These are phyloP conservation scores for Anthopleura xanthogrammica DNA, from an alignment of 92 coral and sea anemone species.

Conservation along the genomic window DNA sequence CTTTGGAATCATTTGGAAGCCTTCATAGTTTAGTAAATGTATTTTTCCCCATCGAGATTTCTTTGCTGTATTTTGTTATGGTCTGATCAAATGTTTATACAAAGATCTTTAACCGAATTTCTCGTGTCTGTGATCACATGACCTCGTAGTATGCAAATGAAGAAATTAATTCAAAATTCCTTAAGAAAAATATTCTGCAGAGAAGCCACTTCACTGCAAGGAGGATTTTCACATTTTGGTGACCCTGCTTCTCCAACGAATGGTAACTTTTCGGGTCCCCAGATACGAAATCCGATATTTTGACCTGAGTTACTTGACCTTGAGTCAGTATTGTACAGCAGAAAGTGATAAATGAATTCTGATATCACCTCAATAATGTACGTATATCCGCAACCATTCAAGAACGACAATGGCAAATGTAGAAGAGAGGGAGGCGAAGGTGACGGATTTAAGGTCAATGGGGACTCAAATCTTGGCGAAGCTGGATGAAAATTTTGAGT, in stretches of 20 bases:
- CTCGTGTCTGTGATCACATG: neutral
- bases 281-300: constrained; percentile 8
- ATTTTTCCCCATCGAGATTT: neutral
- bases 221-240: neutral
- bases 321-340: constrained; percentile 6
- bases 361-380: constrained; percentile 22
- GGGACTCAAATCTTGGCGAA: no score
- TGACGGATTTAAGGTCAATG: no score
- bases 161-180: neutral
- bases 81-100: neutral
- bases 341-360: constrained; percentile 11
- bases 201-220: neutral
- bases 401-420: no score
- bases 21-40: neutral
- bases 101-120: neutral
- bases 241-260: neutral
- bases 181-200: neutral
- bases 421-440: no score
- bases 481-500: no score
- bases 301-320: constrained; percentile 20
- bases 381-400: no score
- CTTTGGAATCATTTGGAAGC: neutral
- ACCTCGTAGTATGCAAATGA: neutral
- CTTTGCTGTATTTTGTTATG: neutral
- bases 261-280: constrained; percentile 2